Conservation (phyloP, 2,797 vertebrate species). For the Xyrichtys novacula region DNA sequence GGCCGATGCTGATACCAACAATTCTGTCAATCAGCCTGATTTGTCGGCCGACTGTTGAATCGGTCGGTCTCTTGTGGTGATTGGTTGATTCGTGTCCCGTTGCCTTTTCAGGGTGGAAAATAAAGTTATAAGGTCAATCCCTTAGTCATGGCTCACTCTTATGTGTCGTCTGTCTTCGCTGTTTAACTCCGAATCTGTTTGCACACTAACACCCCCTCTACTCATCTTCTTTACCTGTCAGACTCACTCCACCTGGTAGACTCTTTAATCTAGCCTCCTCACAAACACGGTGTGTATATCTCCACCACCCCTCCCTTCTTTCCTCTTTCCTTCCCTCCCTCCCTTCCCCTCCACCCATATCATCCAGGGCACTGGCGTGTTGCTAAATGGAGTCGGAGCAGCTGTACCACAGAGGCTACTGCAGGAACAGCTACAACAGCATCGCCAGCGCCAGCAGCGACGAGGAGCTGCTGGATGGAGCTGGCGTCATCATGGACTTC, state of each 20-base stretch:
- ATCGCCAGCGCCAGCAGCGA: conserved; percentile 98
- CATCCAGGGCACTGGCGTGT: conserved; percentile 83
- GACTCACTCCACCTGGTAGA: conserved; percentile 20
- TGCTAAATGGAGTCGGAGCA: conserved; percentile 99
- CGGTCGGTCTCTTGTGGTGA: no score
- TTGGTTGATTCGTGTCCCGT: no score
- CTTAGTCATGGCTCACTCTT: background rate
- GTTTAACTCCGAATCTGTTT: background rate
- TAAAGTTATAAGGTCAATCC: background rate
- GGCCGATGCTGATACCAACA: no score
- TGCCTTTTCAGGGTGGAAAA: no score
- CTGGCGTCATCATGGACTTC: conserved; percentile 97
- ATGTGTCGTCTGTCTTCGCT: background rate
- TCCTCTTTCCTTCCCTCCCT: background rate
- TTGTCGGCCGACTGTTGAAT: no score
- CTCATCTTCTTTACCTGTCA: conserved; percentile 11
- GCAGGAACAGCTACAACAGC: conserved; percentile 99
- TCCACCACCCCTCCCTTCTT: conserved; percentile 22
- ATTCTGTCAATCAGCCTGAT: no score
- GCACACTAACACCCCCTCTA: background rate
- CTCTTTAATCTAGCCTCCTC: conserved; percentile 44
- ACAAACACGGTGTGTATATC: conserved; percentile 52
- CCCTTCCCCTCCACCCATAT: conserved; percentile 10
- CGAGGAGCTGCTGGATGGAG: conserved; percentile 98
- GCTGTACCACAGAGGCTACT: conserved; percentile 97